Conservation (phyloP, 2,888 invertebrate species). For the Psylliodes chrysocephalus region DNA sequence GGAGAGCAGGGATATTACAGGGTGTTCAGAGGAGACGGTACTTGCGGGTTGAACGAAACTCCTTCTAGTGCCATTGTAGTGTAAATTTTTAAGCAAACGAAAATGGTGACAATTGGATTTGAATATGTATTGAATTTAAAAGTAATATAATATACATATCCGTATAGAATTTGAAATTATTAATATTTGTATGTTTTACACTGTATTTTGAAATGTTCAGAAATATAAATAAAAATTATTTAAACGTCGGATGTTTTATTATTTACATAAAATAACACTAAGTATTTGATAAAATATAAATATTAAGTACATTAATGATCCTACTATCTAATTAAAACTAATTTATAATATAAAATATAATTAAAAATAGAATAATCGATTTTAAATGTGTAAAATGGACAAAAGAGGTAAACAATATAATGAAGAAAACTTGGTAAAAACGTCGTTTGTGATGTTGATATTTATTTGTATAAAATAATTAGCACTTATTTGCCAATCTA, state of each 20-base stretch:
- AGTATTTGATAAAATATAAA: too few species aligned
- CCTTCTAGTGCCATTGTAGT: slow-evolving; percentile 83
- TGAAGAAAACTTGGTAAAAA: too few species aligned
- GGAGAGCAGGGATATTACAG: slow-evolving; percentile 96
- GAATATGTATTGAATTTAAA: background rate
- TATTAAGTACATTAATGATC: too few species aligned
- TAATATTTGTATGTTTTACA: background rate
- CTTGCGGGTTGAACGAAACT: slow-evolving; percentile 93
- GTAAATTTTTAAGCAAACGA: slow-evolving; percentile 34
- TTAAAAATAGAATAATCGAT: too few species aligned
- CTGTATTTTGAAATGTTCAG: background rate
- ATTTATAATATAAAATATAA: too few species aligned
- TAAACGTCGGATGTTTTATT: background rate
- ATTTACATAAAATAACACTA: background rate
- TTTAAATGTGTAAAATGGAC: too few species aligned
- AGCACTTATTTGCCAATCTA: too few species aligned
- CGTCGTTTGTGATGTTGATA: too few species aligned
- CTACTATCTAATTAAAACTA: too few species aligned
- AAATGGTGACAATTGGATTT: background rate
- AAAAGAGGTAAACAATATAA: too few species aligned
- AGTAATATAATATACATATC: background rate
- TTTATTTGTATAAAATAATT: too few species aligned
- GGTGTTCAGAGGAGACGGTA: slow-evolving; percentile 93
- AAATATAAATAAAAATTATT: background rate
- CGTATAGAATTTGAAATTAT: background rate